Base-by-base conservation (phyloP, 1,140 invertebrate species). In the Drosophila baimaii region DNA sequence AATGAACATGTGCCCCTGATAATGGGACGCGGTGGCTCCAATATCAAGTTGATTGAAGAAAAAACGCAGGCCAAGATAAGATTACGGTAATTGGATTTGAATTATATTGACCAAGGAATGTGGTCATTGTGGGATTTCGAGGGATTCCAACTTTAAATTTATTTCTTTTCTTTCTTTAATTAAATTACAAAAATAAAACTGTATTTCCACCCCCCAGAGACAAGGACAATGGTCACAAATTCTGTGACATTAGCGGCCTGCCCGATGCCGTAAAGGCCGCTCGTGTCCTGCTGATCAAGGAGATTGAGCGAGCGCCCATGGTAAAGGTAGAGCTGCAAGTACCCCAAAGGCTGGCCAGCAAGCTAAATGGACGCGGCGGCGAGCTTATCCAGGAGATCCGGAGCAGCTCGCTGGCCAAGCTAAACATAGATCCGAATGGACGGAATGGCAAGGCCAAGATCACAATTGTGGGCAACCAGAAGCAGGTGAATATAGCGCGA, bases 351-450 rank as follows among this genome's bases (percentile, higher is more conserved):
- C 92, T 94, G 64, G 93, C 95, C 64, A 95, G 95, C 6, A 93
- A 94, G 81, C 94, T 97, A 31, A 96, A 97, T 81, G 96, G 95
- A 41, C 85, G 94, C 37, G 94, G 94, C 68, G 96, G 96, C 15
- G 95, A 95, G 64, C 94, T 92, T 37, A 94, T 97, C 59, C 93
- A 94, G 62, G 91, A 94, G n/a, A 96, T 97, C 35, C 94, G 94
- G 41, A 93, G 85, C 23, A 79, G 47, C 21, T 92, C 92, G 1
- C 49, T 85, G 44, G 91, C 92, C 23, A 92, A 92, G 56, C 63
- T 92, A 0, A 81, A 61, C 35, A 80, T 91, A 8, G 88, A 92
- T 70, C 70, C 70, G 6, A 90, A 91, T 35, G 81, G 90, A 4
- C 84, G 90, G 15, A 86, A 83, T 70, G 79, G 81, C 25, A 90